Percentiles rank a stretch among this genome's conserved stretches.
Conservation (phyloP, 2,113 vertebrate species). For the Chitala chitala region DNA sequence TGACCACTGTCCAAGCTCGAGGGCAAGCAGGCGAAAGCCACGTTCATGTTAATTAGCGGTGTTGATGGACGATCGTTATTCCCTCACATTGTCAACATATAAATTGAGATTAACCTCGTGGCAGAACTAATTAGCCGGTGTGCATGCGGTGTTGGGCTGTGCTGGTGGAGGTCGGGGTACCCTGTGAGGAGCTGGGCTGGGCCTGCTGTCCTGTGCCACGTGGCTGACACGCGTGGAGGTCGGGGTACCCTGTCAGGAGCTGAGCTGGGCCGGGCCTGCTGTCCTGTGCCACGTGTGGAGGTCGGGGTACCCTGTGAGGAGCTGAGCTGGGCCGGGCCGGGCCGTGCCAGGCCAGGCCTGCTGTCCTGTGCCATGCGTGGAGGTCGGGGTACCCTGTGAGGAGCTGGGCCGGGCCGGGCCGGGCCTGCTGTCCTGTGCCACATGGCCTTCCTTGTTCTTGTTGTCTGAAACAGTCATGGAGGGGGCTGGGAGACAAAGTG, state of each 20-base stretch:
- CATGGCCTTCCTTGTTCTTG: neutral
- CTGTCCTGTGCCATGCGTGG: neutral
- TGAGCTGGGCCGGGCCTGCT: neutral
- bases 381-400: neutral
- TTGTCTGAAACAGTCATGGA: neutral
- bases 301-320: neutral
- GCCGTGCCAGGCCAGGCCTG: too few relatives aligned
- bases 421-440: neutral
- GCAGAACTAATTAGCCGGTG: slow-evolving; percentile 27
- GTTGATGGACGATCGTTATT: neutral
- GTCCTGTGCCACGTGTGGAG: neutral
- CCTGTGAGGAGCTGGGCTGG: neutral
- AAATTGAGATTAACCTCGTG: slow-evolving; percentile 9
- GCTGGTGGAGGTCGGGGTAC: neutral
- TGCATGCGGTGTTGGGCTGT: neutral
- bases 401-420: too few relatives aligned
- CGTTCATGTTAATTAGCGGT: slow-evolving; percentile 29
- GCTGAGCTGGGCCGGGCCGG: too few relatives aligned
- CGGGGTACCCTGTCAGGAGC: neutral
- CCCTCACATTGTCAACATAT: neutral
- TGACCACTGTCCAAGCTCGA: neutral
- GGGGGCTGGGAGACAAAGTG: neutral
- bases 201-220: neutral
- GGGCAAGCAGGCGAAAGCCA: neutral
- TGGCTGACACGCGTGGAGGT: neutral